These are phyloP conservation scores for Bruchidius siliquastri DNA, from an alignment of 2,888 invertebrate species.

Conservation along the genomic window DNA sequence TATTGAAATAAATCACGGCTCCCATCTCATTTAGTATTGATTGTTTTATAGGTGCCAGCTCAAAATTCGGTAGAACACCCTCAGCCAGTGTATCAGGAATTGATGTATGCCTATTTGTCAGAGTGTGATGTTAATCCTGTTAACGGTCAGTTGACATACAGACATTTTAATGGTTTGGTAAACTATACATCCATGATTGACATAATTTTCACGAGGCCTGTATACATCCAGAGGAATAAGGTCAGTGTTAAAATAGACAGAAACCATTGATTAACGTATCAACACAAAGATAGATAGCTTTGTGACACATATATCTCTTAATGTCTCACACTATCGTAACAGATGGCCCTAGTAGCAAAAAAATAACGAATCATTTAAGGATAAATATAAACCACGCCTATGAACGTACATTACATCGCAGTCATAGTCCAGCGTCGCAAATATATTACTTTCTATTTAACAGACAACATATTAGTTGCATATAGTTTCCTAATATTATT, in stretches of 20 bases:
- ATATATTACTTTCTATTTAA: no score
- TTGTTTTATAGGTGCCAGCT: constrained; percentile 60
- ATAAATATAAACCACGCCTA: no score
- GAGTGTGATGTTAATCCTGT: constrained; percentile 68
- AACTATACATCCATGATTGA: constrained; percentile 70
- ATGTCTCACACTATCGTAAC: no score
- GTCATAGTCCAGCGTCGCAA: no score
- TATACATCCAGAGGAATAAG: constrained; percentile 71
- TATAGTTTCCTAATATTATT: no score
- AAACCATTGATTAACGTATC: no score
- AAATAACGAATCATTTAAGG: no score
- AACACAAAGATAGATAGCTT: no score
- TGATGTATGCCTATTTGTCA: constrained; percentile 75
- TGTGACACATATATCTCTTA: neutral
- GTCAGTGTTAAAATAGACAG: constrained; percentile 37
- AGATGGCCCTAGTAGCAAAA: no score
- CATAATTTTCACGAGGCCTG: constrained; percentile 75
- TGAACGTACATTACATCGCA: no score
- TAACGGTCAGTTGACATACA: constrained; percentile 71
- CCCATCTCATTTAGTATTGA: neutral
- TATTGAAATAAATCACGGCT: no score
- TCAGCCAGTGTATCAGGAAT: constrained; percentile 59
- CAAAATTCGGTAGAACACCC: constrained; percentile 58
- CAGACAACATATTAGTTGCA: no score
- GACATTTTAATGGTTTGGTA: constrained; percentile 74